Evolutionary conservation across 1,140 invertebrate species (phyloP).

Genomic region (Bemisia tabaci): DNA sequence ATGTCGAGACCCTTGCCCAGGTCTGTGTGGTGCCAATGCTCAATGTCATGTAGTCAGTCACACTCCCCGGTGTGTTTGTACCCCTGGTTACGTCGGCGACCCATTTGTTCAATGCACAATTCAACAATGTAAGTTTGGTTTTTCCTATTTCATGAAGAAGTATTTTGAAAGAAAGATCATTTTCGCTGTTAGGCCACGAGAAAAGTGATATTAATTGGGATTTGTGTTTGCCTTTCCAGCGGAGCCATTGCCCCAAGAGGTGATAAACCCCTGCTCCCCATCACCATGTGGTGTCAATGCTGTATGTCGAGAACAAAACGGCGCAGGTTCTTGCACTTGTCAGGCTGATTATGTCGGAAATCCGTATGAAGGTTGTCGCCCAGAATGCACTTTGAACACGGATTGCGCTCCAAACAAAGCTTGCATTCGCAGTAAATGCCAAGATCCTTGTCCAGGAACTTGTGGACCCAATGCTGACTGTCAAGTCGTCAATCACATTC

Average conservation of each 20-base stretch:
- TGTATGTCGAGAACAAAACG: conserved; percentile 47
- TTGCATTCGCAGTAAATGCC: conserved; percentile 58
- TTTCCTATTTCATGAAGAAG: too few relatives aligned
- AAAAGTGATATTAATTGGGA: too few relatives aligned
- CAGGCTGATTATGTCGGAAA: conserved; percentile 52
- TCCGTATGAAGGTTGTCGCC: conserved; percentile 56
- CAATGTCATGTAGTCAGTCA: conserved; percentile 51
- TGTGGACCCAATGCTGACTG: conserved; percentile 62
- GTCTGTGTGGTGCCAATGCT: conserved; percentile 46
- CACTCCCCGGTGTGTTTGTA: conserved; percentile 45
- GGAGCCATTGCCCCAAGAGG: conserved; percentile 18
- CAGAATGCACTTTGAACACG: conserved; percentile 54
- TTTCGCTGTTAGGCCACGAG: too few relatives aligned
- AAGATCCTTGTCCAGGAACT: conserved; percentile 58
- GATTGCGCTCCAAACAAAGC: conserved; percentile 57
- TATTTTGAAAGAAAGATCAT: too few relatives aligned
- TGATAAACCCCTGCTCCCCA: conserved; percentile 43
- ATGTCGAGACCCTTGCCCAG: conserved; percentile 51
- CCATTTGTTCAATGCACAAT: conserved; percentile 43
- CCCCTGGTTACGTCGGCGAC: conserved; percentile 41
- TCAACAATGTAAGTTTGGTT: conserved; percentile 15
- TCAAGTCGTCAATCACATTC: conserved; percentile 54
- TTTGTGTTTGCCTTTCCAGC: too few relatives aligned
- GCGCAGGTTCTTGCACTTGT: conserved; percentile 51
- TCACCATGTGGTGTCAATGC: conserved; percentile 62